These are phyloP conservation scores for Cololabis saira DNA, from an alignment of 2,113 vertebrate genomes.

Conservation along the genomic window DNA sequence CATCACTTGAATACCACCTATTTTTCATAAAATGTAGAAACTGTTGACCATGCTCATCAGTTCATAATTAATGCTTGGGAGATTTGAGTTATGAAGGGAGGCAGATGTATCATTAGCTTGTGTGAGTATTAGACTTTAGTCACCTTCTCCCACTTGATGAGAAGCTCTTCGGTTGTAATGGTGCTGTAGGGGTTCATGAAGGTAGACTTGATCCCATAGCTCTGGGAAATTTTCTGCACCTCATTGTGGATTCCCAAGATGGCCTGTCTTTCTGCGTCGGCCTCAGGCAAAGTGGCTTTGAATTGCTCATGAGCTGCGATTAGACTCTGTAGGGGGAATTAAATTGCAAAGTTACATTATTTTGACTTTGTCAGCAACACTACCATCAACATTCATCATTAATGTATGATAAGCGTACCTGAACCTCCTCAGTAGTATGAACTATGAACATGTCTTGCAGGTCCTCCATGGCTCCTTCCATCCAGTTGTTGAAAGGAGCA, in stretches of 20 bases:
- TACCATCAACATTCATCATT: not conserved
- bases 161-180: slow-evolving; percentile 89
- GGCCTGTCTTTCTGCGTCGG: slow-evolving; percentile 93
- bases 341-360: not conserved
- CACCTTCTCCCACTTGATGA: slow-evolving; percentile 97
- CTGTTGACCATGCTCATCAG: not conserved
- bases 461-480: slow-evolving; percentile 86
- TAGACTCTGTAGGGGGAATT: slow-evolving; percentile 84
- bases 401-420: slow-evolving; percentile 80
- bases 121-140: slow-evolving; percentile 2
- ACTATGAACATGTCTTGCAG: slow-evolving; percentile 89
- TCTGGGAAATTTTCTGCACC: slow-evolving; percentile 97
- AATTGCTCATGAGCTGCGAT: slow-evolving; percentile 94
- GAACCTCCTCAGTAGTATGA: slow-evolving; percentile 94
- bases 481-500: slow-evolving; percentile 87
- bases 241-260: slow-evolving; percentile 96
- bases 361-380: not conserved
- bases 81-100: not conserved
- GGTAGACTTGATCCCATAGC: slow-evolving; percentile 90
- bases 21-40: not conserved
- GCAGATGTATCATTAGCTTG: not conserved
- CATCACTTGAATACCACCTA: no score
- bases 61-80: not conserved
- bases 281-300: slow-evolving; percentile 83
- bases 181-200: slow-evolving; percentile 93